Percentiles rank a stretch among this genome's conserved stretches.
These are phyloP conservation scores for Poeciliopsis turneri DNA, from an alignment of 2,797 vertebrate genomes.

Conservation along the genomic window DNA sequence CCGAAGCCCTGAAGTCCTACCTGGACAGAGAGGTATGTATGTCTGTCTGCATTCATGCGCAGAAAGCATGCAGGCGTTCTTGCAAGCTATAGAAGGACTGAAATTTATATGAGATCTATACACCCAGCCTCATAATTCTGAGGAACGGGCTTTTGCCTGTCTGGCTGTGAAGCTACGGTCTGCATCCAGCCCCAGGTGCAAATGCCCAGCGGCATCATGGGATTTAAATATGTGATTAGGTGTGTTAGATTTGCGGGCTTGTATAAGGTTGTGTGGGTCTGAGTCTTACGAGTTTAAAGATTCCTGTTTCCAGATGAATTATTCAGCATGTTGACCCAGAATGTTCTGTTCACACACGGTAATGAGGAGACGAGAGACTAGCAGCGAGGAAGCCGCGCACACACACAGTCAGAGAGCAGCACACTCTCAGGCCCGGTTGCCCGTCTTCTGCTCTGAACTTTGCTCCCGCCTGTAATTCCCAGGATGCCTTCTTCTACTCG, in stretches of 20 bases:
- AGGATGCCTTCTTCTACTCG: conserved; percentile 99
- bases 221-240: conserved; percentile 28
- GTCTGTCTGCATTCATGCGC: no score
- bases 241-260: conserved; percentile 38
- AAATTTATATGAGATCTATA: background rate
- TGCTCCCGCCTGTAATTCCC: conserved; percentile 54
- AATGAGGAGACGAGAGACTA: conserved; percentile 80
- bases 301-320: conserved; percentile 77
- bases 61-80: background rate
- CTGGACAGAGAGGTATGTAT: conserved; percentile 93
- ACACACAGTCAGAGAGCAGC: conserved; percentile 5
- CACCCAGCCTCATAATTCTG: background rate
- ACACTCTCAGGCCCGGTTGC: conserved; percentile 30
- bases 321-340: conserved; percentile 83
- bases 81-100: background rate
- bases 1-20: conserved; percentile 96
- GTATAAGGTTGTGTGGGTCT: conserved; percentile 22
- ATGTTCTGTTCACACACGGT: conserved; percentile 79
- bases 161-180: background rate
- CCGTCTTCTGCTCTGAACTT: conserved; percentile 43
- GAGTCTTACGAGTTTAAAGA: conserved; percentile 65
- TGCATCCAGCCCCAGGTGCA: background rate
- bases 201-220: background rate
- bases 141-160: background rate
- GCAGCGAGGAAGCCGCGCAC: conserved; percentile 42